Evolutionary conservation across 2,113 vertebrate species (phyloP).

Genomic region (Eurypyga helias): DNA sequence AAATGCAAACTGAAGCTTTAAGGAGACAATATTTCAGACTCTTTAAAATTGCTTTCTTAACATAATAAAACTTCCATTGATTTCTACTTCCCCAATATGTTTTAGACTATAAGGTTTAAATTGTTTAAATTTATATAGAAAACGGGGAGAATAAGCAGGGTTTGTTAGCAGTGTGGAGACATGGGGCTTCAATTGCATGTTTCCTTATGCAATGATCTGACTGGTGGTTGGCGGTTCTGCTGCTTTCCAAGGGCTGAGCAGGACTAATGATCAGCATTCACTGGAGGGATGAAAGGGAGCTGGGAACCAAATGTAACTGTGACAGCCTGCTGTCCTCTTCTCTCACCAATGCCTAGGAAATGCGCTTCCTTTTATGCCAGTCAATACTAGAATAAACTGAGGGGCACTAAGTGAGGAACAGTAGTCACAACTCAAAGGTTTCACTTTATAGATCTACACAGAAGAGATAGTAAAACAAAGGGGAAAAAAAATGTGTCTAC

Average conservation of each 20-base stretch:
- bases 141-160: not conserved
- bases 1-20: not conserved
- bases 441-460: not conserved
- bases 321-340: not conserved
- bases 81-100: not conserved
- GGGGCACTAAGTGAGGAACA: not conserved
- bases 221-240: not conserved
- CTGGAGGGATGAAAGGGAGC: not conserved
- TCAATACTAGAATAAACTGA: not conserved
- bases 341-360: not conserved
- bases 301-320: not conserved
- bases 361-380: not conserved
- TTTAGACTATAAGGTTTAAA: not conserved
- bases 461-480: not conserved
- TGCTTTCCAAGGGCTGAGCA: not conserved
- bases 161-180: not conserved
- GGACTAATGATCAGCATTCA: not conserved
- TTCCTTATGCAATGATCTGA: not conserved
- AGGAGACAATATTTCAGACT: not conserved
- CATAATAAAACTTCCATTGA: not conserved
- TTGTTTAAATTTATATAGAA: not conserved
- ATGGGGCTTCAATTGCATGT: not conserved
- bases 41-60: not conserved
- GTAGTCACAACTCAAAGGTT: not conserved
- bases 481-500: accelerated